Conservation (phyloP, 2,888 invertebrate species). For the Ormyrus rosae region DNA sequence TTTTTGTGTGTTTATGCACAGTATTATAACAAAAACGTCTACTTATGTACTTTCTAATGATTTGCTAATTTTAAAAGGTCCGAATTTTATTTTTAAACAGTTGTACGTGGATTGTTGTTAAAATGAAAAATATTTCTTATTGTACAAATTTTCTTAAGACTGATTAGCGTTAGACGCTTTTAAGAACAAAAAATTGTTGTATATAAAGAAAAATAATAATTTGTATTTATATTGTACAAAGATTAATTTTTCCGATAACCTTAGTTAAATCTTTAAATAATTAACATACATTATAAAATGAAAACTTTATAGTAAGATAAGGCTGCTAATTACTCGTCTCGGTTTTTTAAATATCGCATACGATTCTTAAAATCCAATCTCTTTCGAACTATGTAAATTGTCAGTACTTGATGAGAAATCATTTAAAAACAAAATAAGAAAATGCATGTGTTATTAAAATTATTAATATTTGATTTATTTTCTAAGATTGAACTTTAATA, state of each 20-base stretch:
- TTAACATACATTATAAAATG: slow-evolving; percentile 9
- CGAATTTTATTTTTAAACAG: slow-evolving; percentile 23
- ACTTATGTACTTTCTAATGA: neutral
- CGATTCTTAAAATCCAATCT: slow-evolving; percentile 18
- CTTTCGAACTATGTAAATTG: too few species aligned
- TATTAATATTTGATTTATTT: too few species aligned
- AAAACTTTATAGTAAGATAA: slow-evolving; percentile 26
- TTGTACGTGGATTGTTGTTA: neutral
- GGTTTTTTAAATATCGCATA: slow-evolving; percentile 51
- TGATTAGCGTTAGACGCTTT: slow-evolving; percentile 34
- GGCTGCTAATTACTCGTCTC: slow-evolving; percentile 50
- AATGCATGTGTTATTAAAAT: too few species aligned
- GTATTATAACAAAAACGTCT: slow-evolving; percentile 4
- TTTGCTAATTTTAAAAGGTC: neutral
- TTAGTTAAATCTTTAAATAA: slow-evolving; percentile 13
- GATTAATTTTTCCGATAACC: slow-evolving; percentile 2
- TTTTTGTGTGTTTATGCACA: slow-evolving; percentile 11
- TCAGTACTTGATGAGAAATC: too few species aligned
- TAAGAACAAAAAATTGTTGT: slow-evolving; percentile 30
- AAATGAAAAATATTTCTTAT: slow-evolving; percentile 21
- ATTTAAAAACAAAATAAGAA: too few species aligned
- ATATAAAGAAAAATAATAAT: slow-evolving; percentile 20
- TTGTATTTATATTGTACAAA: slow-evolving; percentile 30
- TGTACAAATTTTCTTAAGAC: slow-evolving; percentile 30
- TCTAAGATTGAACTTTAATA: too few species aligned